Conservation (phyloP, 2,113 vertebrate species). For the human region GRCh38 chr12:1519001-1519500, state of each 20-base stretch:
- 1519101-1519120: not conserved
- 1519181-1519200: too few relatives aligned
- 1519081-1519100: not conserved
- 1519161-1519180: not conserved
- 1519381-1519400: not conserved
- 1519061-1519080: not conserved
- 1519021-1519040: not conserved
- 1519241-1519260: not conserved
- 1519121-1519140: not conserved
- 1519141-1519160: not conserved
- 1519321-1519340: not conserved
- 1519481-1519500: not conserved
- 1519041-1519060: fast-evolving
- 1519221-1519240: fast-evolving
- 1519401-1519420: not conserved
- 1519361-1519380: not conserved
- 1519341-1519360: not conserved
- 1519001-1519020: not conserved
- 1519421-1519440: not conserved
- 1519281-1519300: not conserved
- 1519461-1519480: not conserved
- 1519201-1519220: fast-evolving
- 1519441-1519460: not conserved
- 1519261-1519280: fast-evolving
- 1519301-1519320: not conserved